These are phyloP conservation scores for Scaptomyza tumidula DNA, from an alignment of 2,888 invertebrate species.

Conservation along the genomic window DNA sequence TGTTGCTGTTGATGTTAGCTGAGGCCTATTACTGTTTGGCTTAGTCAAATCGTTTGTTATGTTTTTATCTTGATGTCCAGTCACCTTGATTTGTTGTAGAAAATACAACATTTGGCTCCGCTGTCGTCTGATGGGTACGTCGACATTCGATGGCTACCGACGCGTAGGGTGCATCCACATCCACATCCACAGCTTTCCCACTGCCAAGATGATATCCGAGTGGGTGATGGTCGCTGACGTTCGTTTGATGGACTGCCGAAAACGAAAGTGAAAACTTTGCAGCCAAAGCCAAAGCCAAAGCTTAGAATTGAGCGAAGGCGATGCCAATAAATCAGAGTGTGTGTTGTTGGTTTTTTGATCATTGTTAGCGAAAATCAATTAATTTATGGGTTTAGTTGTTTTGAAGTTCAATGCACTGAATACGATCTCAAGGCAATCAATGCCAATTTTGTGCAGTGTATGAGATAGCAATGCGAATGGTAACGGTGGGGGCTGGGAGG, in stretches of 20 bases:
- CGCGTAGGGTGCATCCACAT: constrained; percentile 67
- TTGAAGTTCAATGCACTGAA: constrained; percentile 59
- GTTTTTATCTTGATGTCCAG: constrained; percentile 83
- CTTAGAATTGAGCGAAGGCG: constrained; percentile 66
- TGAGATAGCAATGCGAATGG: constrained; percentile 12
- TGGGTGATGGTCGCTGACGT: constrained; percentile 33
- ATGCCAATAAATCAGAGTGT: constrained; percentile 52
- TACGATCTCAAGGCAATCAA: constrained; percentile 47
- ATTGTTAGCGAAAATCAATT: constrained; percentile 64
- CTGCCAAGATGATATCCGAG: constrained; percentile 26
- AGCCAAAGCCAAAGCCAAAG: constrained; percentile 5
- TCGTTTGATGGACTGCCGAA: constrained; percentile 62
- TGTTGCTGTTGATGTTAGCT: constrained; percentile 39
- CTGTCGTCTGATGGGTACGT: constrained; percentile 43
- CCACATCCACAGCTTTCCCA: constrained; percentile 61
- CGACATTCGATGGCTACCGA: constrained; percentile 37
- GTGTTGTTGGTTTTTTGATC: constrained; percentile 8
- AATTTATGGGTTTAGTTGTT: constrained; percentile 68
- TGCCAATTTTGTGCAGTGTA: constrained; percentile 51
- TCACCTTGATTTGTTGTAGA: constrained; percentile 84
- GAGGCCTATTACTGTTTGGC: constrained; percentile 76
- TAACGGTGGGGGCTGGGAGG: background rate
- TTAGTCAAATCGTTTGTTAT: constrained; percentile 83
- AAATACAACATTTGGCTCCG: constrained; percentile 79
- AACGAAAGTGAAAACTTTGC: constrained; percentile 66